Percentiles rank a stretch among this genome's conserved stretches.
Evolutionary conservation across 37 sponge, comb jelly and placozoan genomes (phyloP).

Genomic region (Haliclona indistincta): DNA sequence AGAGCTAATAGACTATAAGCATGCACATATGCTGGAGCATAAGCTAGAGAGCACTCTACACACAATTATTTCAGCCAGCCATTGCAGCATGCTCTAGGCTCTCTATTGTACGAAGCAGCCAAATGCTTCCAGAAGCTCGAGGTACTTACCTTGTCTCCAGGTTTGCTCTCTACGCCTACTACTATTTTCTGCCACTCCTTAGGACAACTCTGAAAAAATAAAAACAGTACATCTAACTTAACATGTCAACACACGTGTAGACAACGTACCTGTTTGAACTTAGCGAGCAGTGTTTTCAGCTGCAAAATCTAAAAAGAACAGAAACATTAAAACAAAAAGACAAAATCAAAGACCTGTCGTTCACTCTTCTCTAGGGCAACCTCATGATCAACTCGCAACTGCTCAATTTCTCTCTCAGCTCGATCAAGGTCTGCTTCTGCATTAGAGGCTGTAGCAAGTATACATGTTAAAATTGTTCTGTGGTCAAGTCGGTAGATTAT

Average conservation of each 20-base stretch:
- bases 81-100: not conserved
- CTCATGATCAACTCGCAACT: constrained; percentile 52
- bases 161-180: too few species aligned
- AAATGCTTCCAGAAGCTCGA: too few species aligned
- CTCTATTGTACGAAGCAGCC: too few species aligned
- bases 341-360: constrained; percentile 19
- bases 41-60: not conserved
- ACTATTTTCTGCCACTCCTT: constrained; percentile 64
- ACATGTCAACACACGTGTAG: not conserved
- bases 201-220: constrained; percentile 41
- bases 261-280: constrained; percentile 60
- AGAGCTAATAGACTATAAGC: too few species aligned
- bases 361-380: constrained; percentile 57
- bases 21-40: not conserved
- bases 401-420: constrained; percentile 33
- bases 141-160: too few species aligned
- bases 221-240: not conserved
- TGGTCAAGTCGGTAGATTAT: not conserved
- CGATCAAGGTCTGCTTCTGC: not conserved
- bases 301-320: constrained; percentile 35
- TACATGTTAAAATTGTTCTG: not conserved
- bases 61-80: not conserved
- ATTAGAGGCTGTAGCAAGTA: not conserved
- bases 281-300: constrained; percentile 58
- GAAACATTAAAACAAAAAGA: not conserved